Percentiles rank a stretch among this genome's conserved stretches.
Conservation (phyloP, 1,140 invertebrate species). For the Trichoplusia ni region DNA sequence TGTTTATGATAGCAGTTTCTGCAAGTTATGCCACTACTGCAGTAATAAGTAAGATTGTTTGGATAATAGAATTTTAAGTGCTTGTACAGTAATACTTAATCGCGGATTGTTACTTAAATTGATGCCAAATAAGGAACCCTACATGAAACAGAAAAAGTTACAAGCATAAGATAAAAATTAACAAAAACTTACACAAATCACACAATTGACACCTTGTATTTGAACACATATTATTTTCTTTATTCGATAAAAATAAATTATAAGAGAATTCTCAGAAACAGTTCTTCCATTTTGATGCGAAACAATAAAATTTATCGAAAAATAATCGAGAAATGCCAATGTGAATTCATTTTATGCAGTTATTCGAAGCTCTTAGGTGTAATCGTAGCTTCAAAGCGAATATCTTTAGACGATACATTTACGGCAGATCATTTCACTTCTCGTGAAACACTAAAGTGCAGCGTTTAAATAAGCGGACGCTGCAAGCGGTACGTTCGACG, state of each 20-base stretch:
- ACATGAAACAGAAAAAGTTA: no score
- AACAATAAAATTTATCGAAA: constrained; percentile 23
- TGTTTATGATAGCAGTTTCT: constrained; percentile 24
- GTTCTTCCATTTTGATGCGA: constrained; percentile 8
- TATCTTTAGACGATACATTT: constrained; percentile 50
- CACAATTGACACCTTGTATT: no score
- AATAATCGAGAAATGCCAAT: constrained; percentile 38
- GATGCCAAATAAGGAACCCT: no score
- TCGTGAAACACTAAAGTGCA: constrained; percentile 34
- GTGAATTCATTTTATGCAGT: constrained; percentile 43
- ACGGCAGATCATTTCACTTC: constrained; percentile 53
- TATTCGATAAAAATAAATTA: not conserved
- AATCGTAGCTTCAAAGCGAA: constrained; percentile 47
- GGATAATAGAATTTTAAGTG: not conserved
- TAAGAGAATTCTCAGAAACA: constrained; percentile 3
- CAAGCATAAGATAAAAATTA: no score
- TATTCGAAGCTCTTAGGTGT: constrained; percentile 42
- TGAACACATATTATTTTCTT: not conserved
- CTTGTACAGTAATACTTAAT: not conserved
- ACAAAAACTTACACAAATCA: no score
- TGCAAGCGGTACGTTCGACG: not conserved
- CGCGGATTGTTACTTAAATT: no score
- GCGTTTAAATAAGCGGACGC: constrained; percentile 22
- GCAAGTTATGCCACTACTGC: constrained; percentile 4
- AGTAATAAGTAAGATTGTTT: not conserved